Evolutionary conservation across 2,888 invertebrate genomes (phyloP), one percentile per base, ranked within the genome.

Genomic region (Gisinianus flammeolus): DNA sequence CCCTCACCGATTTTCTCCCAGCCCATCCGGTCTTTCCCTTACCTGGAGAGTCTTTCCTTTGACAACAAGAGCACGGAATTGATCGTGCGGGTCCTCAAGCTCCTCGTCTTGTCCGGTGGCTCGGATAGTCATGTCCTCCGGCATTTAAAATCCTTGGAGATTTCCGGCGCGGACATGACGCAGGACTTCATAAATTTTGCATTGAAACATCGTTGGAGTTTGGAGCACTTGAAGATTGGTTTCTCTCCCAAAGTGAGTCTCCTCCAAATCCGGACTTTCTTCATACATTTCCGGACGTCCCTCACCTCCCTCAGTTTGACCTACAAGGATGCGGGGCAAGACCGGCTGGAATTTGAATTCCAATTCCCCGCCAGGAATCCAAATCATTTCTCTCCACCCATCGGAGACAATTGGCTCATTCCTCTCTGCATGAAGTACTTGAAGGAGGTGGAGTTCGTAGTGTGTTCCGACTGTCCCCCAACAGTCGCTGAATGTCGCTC

Each of bases 131-230:
- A 44, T 44, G 44, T 6, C 6, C 16, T 44, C 8, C 6, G 44
- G 6, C 44, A 44, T 16, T 16, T 44, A 10, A 6, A 44, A 44
- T 44, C 44, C 44, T 16, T 44, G 6, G 44, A 44, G 8, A 10
- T 44, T 6, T 6, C 16, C 44, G 16, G 26, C 26, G 12, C 10
- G 24, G 28, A 26, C 6, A 28, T 64, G 22, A 10, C 3, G 4
- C 26, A 64, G 5, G 28, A n/a, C 2, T 64, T 64, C 26, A 64
- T 64, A 16, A 5, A 16, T 26, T 64, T 64, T 26, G 64, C 64
- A 2, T 26, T 64, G 10, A 16, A 64, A 26, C 64, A 64, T 64
- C 64, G 26, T 64, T 64, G 64, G 64, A 64, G 26, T 64, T 28
- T 64, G 3, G 26, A 64, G 28, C 22, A 16, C 5, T 64, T 64